These are phyloP conservation scores for Nomada hirtipes DNA, from an alignment of 2,888 invertebrate genomes.

Conservation along the genomic window DNA sequence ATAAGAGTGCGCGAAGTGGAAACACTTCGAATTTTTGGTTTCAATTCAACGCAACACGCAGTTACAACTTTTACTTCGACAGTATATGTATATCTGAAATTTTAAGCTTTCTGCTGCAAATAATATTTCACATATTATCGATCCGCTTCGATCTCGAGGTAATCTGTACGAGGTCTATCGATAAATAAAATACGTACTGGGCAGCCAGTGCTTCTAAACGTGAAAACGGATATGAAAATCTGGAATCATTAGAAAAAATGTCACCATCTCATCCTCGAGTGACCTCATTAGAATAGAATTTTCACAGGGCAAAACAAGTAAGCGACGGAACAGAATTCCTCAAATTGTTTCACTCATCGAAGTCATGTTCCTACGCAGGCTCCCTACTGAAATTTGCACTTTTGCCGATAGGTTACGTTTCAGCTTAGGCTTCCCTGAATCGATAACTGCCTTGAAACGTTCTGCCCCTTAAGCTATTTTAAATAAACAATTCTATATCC, in stretches of 20 bases:
- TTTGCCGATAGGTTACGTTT: conserved; percentile 31
- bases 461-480: conserved; percentile 34
- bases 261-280: too few species aligned
- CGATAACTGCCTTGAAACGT: conserved; percentile 10
- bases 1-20: too few species aligned
- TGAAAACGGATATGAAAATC: too few species aligned
- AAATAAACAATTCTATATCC: conserved; percentile 17
- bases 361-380: not conserved
- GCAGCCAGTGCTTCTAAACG: not conserved
- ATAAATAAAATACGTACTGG: not conserved
- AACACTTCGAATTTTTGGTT: not conserved
- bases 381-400: conserved; percentile 17
- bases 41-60: not conserved
- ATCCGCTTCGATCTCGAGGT: not conserved
- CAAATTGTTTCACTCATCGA: too few species aligned
- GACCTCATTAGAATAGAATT: not conserved
- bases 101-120: not conserved
- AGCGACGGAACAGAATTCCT: too few species aligned
- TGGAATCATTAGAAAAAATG: too few species aligned
- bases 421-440: conserved; percentile 14
- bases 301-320: too few species aligned
- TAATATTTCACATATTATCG: not conserved
- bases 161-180: not conserved
- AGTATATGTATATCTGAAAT: not conserved
- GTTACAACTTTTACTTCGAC: too few species aligned